Evolutionary conservation across 1,140 invertebrate species (phyloP).

Genomic region (Rhyzopertha dominica): DNA sequence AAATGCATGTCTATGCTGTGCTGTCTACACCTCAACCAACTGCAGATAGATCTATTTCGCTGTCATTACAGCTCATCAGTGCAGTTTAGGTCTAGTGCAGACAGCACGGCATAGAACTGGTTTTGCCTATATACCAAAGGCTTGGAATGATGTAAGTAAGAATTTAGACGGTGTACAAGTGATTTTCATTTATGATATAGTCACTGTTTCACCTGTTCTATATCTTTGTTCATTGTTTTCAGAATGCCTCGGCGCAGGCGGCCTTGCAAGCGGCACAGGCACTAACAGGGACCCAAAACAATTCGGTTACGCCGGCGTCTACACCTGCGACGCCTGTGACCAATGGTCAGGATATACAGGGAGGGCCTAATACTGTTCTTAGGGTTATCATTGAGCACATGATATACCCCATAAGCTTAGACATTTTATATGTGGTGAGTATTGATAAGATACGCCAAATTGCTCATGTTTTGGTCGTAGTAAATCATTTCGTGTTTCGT

Average conservation of each 20-base stretch:
- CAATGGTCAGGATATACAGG: constrained; percentile 67
- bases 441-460: not conserved
- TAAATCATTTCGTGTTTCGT: too few species aligned
- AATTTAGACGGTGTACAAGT: too few species aligned
- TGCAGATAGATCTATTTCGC: too few species aligned
- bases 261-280: constrained; percentile 76
- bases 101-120: too few species aligned
- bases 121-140: too few species aligned
- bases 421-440: constrained; percentile 85
- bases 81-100: too few species aligned
- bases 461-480: too few species aligned
- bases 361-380: constrained; percentile 92
- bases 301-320: constrained; percentile 40
- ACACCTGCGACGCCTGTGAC: constrained; percentile 46
- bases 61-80: too few species aligned
- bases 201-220: constrained; percentile 2
- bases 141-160: too few species aligned
- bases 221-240: constrained; percentile 38
- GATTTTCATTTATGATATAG: too few species aligned
- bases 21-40: too few species aligned
- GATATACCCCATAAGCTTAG: constrained; percentile 96
- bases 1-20: too few species aligned
- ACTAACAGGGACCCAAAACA: constrained; percentile 54
- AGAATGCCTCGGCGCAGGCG: constrained; percentile 71
- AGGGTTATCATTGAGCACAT: constrained; percentile 97